These are phyloP conservation scores for Nasonia longicornis DNA, from an alignment of 1,140 invertebrate species.

Conservation along the genomic window DNA sequence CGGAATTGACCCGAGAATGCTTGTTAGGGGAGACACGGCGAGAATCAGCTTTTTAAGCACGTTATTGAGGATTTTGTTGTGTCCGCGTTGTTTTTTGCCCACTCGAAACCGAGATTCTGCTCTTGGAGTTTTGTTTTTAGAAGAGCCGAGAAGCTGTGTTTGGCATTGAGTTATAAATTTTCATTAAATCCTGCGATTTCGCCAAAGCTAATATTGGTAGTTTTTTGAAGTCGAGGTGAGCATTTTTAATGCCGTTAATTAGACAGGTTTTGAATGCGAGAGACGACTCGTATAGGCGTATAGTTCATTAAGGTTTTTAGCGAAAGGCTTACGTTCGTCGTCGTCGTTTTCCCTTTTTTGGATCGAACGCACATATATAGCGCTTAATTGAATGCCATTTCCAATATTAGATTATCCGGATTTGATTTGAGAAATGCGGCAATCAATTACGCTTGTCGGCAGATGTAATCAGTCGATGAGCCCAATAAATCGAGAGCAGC, in stretches of 20 bases:
- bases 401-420: background rate
- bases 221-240: background rate
- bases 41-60: background rate
- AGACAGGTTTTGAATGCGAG: background rate
- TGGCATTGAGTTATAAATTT: conserved; percentile 28
- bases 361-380: background rate
- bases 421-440: background rate
- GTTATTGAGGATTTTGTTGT: background rate
- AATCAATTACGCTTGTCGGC: background rate
- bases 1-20: no score
- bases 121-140: no score
- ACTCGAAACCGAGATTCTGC: background rate
- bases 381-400: background rate
- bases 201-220: background rate
- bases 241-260: conserved; percentile 30
- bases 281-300: background rate
- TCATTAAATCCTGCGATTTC: conserved; percentile 30
- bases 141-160: background rate
- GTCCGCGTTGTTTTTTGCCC: background rate
- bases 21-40: no score
- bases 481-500: background rate
- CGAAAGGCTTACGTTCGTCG: background rate
- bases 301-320: conserved; percentile 11
- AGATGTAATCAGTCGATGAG: background rate
- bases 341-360: background rate